Base-by-base conservation (phyloP, 2,888 invertebrate genomes). In the Rugalucina vietnamica region DNA sequence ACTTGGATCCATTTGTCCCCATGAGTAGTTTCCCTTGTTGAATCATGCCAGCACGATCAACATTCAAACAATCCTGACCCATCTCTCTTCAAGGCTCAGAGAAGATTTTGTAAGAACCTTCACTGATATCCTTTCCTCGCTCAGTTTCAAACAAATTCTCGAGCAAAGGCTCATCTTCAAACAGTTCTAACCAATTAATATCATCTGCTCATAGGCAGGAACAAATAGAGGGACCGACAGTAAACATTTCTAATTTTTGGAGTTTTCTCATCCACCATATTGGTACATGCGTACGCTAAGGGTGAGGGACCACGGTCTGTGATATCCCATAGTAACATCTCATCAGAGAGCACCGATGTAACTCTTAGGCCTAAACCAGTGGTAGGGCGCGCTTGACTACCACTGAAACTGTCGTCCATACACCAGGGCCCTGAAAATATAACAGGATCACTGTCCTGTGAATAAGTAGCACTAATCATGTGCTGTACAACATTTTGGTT, bases 31-130 rank as follows among this genome's bases (percentile, higher is more conserved):
- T n/a, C 21, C 54, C 54, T 54, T 54, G 54, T 54, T 54, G 54
- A 54, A 54, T 54, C 72, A 65, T 79, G 24, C 73, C 79, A 70
- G 24, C 72, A 43, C 10, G 73, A 54, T 24, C 60, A 73, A 65
- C 72, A 70, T 69, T 49, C 69, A 3, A n/a, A n/a, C n/a, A n/a
- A 12, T 3, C 4, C 14, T 32, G 10, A 73, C 10, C 2, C 14
- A 18, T 29, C 14, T 4, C 3, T 29, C 1, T 37, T 32, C 21
- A 1, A 21, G 4, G 32, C 24, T 49, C 12, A n/a, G 54, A 8
- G 4, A 21, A 54, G 12, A 54, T 8, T 21, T 8, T n/a, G 14
- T 18, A 8, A 8, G 18, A n/a, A 54, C 10, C 14, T 21, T 54
- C 3, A 21, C n/a, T n/a, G n/a, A 21, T n/a, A 54, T n/a, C 54